Percentiles rank a stretch among this genome's conserved stretches.
phyloP scores from a whole-genome alignment of 2,113 vertebrate species.

The Sciurus niger region DNA sequence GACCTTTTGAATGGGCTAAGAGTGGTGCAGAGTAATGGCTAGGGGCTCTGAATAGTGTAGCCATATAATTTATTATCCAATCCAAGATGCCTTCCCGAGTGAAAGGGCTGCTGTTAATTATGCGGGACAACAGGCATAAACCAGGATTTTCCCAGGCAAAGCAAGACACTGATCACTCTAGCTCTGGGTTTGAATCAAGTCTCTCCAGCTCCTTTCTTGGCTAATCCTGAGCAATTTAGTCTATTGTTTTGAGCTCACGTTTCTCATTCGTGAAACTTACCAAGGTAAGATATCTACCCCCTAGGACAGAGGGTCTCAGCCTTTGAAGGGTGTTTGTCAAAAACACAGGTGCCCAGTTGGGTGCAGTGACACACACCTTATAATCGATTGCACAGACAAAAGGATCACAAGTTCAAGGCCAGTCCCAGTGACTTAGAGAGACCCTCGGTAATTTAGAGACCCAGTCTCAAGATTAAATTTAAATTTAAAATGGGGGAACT shows the following conservation, averaged over 20 bases:
- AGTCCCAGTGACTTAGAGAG: not conserved
- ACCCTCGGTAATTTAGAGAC: not conserved
- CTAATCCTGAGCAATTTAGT: not conserved
- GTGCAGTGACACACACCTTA: not conserved
- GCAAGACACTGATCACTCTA: not conserved
- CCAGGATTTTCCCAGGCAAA: conserved; percentile 48
- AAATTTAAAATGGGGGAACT: not conserved
- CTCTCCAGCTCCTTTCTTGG: not conserved
- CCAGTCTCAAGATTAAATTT: not conserved
- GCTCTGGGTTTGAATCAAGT: not conserved
- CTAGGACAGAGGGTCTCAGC: not conserved
- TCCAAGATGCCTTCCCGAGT: not conserved
- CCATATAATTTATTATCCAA: conserved; percentile 24
- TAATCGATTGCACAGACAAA: not conserved
- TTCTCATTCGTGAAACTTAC: not conserved
- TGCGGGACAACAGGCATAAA: not conserved
- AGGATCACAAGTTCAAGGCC: not conserved
- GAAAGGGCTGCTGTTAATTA: not conserved
- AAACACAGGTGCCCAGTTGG: not conserved
- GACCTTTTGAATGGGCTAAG: not conserved
- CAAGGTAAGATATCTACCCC: not conserved
- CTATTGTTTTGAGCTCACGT: not conserved
- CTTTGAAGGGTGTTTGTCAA: not conserved
- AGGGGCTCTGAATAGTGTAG: not conserved
- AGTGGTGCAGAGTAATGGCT: not conserved